Base-by-base conservation (phyloP, 2,888 invertebrate species). In the Thymelicus sylvestris region DNA sequence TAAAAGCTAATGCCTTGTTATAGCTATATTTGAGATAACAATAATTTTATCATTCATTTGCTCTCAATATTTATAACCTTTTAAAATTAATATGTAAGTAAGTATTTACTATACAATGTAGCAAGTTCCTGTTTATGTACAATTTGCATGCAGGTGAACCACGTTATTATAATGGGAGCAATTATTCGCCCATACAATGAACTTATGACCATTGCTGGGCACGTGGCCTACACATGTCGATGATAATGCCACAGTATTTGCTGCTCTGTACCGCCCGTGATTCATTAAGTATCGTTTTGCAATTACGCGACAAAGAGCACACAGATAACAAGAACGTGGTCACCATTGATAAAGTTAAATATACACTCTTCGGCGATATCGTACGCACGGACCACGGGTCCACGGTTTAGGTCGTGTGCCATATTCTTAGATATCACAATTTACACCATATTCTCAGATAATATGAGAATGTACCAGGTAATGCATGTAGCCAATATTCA, bases 221-320 rank as follows among this genome's bases (percentile, higher is more conserved):
- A 74, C 74, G 73, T 72, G 75, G 68, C 74, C 6, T 70, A 72
- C 66, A 73, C 67, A 73, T 68, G 70, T 61, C 61, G 59, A 72
- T 72, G 48, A 61, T 47, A 64, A 59, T 65, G 24, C 50, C 13
- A 70, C 66, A 71, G 24, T 59, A 69, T 64, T 19, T 15, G 57
- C 48, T 47, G 61, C 68, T 63, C 48, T 47, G 47, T 61, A 24
- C 59, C 8, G 57, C 19, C 52, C 52, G 67, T 62, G 67, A 76
- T 69, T 78, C 75, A 78, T 69, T 72, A 66, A 65, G 71, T 66
- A 71, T 66, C 63, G 68, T 61, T 68, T 73, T 72, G 72, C 71
- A 74, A 72, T 73, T 62, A 73, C 66, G 67, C 71, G 73, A 71
- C 73, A 76, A 75, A 76, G 73, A 73, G 61, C 71, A 74, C 65